These are phyloP conservation scores for Prosopocoilus inquinatus DNA, from an alignment of 2,888 invertebrate species.

Conservation along the genomic window DNA sequence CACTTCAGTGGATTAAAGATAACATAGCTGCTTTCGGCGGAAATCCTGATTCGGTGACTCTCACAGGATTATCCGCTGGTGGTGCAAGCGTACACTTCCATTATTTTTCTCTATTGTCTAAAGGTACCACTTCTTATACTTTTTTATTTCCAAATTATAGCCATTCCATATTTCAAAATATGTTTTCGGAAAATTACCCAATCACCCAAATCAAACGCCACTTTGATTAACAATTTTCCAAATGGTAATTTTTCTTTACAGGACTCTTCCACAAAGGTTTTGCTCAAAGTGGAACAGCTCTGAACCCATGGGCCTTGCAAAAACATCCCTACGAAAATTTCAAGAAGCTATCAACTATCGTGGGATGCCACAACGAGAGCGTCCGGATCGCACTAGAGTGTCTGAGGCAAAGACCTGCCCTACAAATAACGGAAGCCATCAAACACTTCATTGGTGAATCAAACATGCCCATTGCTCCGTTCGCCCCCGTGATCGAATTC, in stretches of 20 bases:
- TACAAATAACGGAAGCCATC: constrained; percentile 55
- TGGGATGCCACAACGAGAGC: constrained; percentile 59
- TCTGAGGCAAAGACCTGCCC: constrained; percentile 58
- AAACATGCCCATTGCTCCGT: constrained; percentile 61
- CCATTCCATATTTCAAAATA: neutral
- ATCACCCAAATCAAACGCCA: neutral
- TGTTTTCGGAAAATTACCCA: too few species aligned
- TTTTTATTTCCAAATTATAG: neutral
- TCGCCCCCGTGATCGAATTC: constrained; percentile 64
- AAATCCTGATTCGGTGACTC: constrained; percentile 62
- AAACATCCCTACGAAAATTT: constrained; percentile 58
- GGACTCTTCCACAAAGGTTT: constrained; percentile 59
- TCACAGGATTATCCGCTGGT: constrained; percentile 67
- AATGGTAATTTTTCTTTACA: constrained; percentile 31
- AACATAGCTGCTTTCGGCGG: constrained; percentile 68
- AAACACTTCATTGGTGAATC: neutral
- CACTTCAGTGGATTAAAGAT: constrained; percentile 63
- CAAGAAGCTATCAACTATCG: constrained; percentile 54
- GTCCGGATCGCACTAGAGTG: constrained; percentile 59
- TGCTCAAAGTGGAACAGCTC: constrained; percentile 65
- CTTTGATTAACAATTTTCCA: neutral
- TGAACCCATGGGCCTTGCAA: constrained; percentile 56
- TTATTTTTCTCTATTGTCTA: constrained; percentile 60
- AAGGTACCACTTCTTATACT: constrained; percentile 36
- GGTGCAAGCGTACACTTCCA: constrained; percentile 71